These are phyloP conservation scores for Lethocerus indicus DNA, from an alignment of 1,140 invertebrate genomes.

Conservation along the genomic window DNA sequence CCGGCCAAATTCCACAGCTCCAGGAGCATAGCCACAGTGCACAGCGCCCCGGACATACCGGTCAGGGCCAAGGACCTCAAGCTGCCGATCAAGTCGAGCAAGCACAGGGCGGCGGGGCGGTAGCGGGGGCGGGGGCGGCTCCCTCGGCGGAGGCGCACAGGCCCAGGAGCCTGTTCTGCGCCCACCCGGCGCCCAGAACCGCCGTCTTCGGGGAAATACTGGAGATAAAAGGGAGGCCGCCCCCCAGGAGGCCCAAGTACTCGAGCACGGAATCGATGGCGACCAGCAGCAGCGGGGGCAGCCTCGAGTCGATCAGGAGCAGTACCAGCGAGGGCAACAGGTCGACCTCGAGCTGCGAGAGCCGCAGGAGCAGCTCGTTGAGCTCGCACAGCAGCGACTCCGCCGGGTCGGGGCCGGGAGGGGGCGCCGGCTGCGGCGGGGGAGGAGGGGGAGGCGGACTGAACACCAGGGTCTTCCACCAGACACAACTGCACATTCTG, in stretches of 20 bases:
- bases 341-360: constrained; percentile 62
- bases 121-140: too few relatives aligned
- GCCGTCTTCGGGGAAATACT: constrained; percentile 29
- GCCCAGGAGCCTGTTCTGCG: too few relatives aligned
- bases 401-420: constrained; percentile 25
- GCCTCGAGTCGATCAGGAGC: constrained; percentile 65
- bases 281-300: constrained; percentile 63
- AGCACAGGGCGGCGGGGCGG: constrained; percentile 47
- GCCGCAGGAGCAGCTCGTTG: constrained; percentile 51
- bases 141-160: neutral
- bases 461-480: constrained; percentile 25
- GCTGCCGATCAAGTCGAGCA: constrained; percentile 38
- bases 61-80: constrained; percentile 38
- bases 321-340: constrained; percentile 67
- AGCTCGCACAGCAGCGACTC: constrained; percentile 72
- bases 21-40: constrained; percentile 52
- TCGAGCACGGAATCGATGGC: constrained; percentile 74
- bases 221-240: constrained; percentile 47
- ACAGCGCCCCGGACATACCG: constrained; percentile 54
- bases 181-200: neutral
- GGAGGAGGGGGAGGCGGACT: too few relatives aligned
- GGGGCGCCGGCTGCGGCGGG: constrained; percentile 26
- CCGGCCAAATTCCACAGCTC: constrained; percentile 52
- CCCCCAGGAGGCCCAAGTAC: constrained; percentile 42
- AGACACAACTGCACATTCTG: constrained; percentile 60